These are phyloP conservation scores for Forficula auricularia DNA, from an alignment of 1,140 invertebrate genomes.

Conservation along the genomic window DNA sequence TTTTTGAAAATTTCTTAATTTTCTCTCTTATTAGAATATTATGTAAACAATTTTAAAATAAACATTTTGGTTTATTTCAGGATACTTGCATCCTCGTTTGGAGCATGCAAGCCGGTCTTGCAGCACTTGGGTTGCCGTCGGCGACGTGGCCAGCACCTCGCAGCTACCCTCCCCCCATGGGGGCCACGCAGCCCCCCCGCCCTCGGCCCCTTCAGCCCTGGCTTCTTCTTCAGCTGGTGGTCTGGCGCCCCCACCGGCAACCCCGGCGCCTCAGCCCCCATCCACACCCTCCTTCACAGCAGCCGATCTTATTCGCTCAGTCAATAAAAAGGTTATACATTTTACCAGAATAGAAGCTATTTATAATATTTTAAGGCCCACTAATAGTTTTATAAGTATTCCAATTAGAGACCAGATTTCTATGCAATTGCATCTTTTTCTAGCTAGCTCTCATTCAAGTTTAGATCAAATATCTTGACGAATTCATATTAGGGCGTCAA, in stretches of 20 bases:
- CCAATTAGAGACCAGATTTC: no score
- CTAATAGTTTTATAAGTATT: no score
- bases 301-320: conserved; percentile 54
- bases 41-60: no score
- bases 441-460: no score
- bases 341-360: no score
- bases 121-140: conserved; percentile 71
- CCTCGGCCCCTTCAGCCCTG: conserved; percentile 23
- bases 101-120: conserved; percentile 61
- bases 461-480: no score
- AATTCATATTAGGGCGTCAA: no score
- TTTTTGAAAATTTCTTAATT: no score
- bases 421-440: no score
- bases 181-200: conserved; percentile 29
- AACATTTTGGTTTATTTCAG: no score
- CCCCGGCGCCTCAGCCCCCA: conserved; percentile 26
- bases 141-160: conserved; percentile 47
- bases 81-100: conserved; percentile 35
- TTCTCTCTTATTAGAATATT: no score
- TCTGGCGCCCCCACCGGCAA: conserved; percentile 18
- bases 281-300: conserved; percentile 39
- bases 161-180: conserved; percentile 55
- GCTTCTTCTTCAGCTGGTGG: conserved; percentile 31
- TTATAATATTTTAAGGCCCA: no score
- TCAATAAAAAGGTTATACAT: conserved; percentile 79